Base-by-base conservation (phyloP, 2,113 vertebrate species). In the Panthera leo region DNA sequence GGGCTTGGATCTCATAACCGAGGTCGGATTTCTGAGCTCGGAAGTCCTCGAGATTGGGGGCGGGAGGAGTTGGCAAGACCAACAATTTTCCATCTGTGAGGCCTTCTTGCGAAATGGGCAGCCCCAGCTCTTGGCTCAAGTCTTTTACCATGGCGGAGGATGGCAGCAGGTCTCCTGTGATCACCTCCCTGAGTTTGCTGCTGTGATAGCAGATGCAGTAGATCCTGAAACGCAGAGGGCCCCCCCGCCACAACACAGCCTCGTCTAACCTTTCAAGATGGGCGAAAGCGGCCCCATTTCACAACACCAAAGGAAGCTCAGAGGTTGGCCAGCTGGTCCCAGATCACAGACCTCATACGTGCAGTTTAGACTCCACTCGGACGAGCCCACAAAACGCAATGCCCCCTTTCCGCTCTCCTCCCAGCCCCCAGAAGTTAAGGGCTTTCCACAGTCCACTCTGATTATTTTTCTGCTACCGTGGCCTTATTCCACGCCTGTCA, bases 111-210 rank as follows among this genome's bases (percentile, higher is more conserved):
- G 96, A 92, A 29, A 98, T 25, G 85, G 98, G 96, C 68, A 97
- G 65, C 90, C 99, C 99, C 23, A 98, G 99, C 90, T 98, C 87
- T 2, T 95, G 97, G 39, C 96, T 99, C 97, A 99, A 67, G 88
- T 96, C 97, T 48, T 97, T 98, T 94, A 99, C 88, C 99, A 99
- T 99, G 96, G 99, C 97, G 2, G 99, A 98, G 15, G 99, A 98
- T 10, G 99, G 99, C 97, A 99, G 98, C 97, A 99, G 98, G 97
- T 98, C 96, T 31, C 96, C 89, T 0, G 93, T 96, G 53, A 99
- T 67, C 23, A 98, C 98, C 6, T 99, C 98, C 92, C 96, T 98
- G 92, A 99, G 88, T 45, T 61, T 98, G 92, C 92, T 98, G 45
- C 96, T 98, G 31, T 73, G 71, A 34, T 94, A 88, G 95, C 98